Conservation (phyloP, 1,140 invertebrate species). For the Rhyzopertha dominica region DNA sequence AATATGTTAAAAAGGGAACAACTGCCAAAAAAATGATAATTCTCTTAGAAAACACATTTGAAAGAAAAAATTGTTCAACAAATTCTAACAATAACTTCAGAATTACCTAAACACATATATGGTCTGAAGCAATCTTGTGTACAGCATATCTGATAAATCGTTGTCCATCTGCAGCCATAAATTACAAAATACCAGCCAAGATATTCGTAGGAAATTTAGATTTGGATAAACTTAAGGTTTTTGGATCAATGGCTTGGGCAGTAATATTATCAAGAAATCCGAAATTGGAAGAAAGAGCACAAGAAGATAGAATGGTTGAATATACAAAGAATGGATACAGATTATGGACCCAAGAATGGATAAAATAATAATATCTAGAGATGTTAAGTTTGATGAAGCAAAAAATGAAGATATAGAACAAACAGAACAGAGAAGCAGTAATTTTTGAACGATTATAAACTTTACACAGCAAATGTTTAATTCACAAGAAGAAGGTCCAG, state of each 20-base stretch:
- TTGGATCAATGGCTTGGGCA: slow-evolving; percentile 1
- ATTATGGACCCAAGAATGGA: background rate
- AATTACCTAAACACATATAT: slow-evolving; percentile 26
- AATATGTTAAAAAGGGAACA: too few relatives aligned
- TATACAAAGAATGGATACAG: slow-evolving; percentile 8
- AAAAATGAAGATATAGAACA: background rate
- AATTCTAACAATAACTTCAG: slow-evolving; percentile 22
- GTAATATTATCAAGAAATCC: slow-evolving; percentile 1
- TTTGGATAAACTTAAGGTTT: slow-evolving; percentile 8
- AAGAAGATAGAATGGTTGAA: slow-evolving; percentile 7
- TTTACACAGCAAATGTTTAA: slow-evolving; percentile 11
- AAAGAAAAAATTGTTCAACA: too few relatives aligned
- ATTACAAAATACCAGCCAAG: slow-evolving; percentile 4
- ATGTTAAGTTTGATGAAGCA: slow-evolving; percentile 13
- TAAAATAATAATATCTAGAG: slow-evolving; percentile 14
- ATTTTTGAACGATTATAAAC: background rate
- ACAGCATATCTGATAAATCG: slow-evolving; percentile 32
- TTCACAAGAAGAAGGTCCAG: background rate
- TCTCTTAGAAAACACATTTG: too few relatives aligned
- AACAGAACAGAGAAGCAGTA: slow-evolving; percentile 5
- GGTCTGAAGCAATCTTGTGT: slow-evolving; percentile 33
- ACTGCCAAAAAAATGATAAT: too few relatives aligned
- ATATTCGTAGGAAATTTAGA: background rate
- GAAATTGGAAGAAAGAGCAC: slow-evolving; percentile 9
- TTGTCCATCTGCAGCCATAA: slow-evolving; percentile 8